Percentiles rank a stretch among this genome's conserved stretches.
Conservation (phyloP, 2,113 vertebrate species). For the Carassius carassius region DNA sequence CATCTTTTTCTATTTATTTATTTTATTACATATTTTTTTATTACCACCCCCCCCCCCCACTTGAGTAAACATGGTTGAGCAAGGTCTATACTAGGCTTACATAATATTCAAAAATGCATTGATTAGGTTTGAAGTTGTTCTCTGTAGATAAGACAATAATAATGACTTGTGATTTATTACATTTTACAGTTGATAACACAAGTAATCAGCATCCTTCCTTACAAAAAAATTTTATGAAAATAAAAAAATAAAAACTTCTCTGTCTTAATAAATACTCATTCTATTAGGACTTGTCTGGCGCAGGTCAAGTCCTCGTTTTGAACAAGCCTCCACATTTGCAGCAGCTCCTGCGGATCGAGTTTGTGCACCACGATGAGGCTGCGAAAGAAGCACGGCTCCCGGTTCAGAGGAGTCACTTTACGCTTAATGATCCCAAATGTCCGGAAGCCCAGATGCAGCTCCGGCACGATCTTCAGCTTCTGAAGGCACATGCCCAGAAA, state of each 20-base stretch:
- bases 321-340: conserved; percentile 81
- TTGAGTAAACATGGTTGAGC: background rate
- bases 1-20: no score
- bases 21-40: no score
- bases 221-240: background rate
- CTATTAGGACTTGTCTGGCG: conserved; percentile 61
- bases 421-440: conserved; percentile 76
- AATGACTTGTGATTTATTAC: background rate
- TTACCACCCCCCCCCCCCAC: no score
- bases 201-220: background rate
- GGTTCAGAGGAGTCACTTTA: conserved; percentile 73
- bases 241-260: conserved; percentile 56
- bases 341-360: conserved; percentile 75
- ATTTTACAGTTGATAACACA: background rate
- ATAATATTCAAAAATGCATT: no score
- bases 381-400: conserved; percentile 83
- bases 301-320: conserved; percentile 68
- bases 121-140: background rate
- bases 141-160: background rate
- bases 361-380: conserved; percentile 83
- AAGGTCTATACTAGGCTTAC: no score
- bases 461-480: conserved; percentile 67
- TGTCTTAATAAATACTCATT: background rate
- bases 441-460: conserved; percentile 78
- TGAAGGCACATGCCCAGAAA: conserved; percentile 85